Evolutionary conservation across 2,888 invertebrate species (phyloP).

Genomic region (Oegoconia quadripuncta): DNA sequence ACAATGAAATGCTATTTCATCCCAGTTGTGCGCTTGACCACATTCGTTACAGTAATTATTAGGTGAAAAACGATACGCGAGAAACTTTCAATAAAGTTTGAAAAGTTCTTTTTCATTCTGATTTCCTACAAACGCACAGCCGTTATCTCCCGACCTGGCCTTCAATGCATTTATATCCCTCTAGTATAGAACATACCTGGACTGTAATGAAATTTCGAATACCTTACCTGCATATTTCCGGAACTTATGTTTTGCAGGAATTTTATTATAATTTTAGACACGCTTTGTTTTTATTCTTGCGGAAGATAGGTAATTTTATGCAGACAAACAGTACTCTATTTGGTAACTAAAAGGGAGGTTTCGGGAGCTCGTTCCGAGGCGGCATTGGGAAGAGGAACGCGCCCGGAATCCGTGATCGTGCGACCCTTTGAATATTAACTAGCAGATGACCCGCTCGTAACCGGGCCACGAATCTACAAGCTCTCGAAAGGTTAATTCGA

Average conservation of each 20-base stretch:
- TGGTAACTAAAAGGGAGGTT: slow-evolving; percentile 47
- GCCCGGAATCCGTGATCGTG: slow-evolving; percentile 65
- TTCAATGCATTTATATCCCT: background rate
- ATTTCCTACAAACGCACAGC: too few relatives aligned
- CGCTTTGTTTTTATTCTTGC: slow-evolving; percentile 15
- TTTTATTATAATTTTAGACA: slow-evolving; percentile 13
- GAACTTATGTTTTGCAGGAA: slow-evolving; percentile 3
- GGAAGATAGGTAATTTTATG: slow-evolving; percentile 15
- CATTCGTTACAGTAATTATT: slow-evolving; percentile 2
- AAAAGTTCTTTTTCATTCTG: too few relatives aligned
- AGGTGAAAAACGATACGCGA: too few relatives aligned
- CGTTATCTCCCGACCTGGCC: background rate
- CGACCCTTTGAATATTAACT: slow-evolving; percentile 75
- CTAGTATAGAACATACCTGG: slow-evolving; percentile 24
- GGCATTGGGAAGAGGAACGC: slow-evolving; percentile 53
- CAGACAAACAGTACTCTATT: slow-evolving; percentile 39
- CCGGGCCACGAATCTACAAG: slow-evolving; percentile 57
- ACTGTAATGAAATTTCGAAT: slow-evolving; percentile 29
- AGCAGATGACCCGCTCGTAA: slow-evolving; percentile 65
- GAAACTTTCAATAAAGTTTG: too few relatives aligned
- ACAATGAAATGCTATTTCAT: slow-evolving; percentile 34
- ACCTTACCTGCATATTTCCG: slow-evolving; percentile 10
- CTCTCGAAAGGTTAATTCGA: slow-evolving; percentile 59
- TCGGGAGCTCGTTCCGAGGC: slow-evolving; percentile 39
- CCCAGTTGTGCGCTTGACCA: slow-evolving; percentile 10